Evolutionary conservation across 1,140 invertebrate genomes (phyloP).

Genomic region (Drosophila jambulina): DNA sequence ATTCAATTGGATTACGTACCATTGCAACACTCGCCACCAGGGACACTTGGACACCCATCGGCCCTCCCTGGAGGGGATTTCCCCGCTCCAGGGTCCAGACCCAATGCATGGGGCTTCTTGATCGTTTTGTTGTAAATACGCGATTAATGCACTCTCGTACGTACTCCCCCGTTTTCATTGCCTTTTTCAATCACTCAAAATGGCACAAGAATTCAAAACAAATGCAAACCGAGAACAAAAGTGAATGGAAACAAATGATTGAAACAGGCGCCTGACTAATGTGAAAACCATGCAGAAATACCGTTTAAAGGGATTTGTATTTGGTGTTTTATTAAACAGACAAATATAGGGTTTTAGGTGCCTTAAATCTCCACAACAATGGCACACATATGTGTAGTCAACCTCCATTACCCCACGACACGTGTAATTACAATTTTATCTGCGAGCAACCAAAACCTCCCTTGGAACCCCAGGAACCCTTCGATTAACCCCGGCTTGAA

Average conservation of each 20-base stretch:
- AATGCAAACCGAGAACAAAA: not conserved
- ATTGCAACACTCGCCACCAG: constrained; percentile 43
- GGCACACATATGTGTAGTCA: not conserved
- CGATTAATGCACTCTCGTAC: constrained; percentile 59
- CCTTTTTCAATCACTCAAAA: constrained; percentile 8
- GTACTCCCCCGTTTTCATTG: not conserved
- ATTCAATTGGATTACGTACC: constrained; percentile 77
- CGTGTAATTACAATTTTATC: constrained; percentile 5
- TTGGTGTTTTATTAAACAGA: not conserved
- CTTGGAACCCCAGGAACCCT: not conserved
- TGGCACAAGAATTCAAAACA: constrained; percentile 19
- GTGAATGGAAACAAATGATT: constrained; percentile 20
- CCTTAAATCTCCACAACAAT: no score
- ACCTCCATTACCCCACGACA: not conserved
- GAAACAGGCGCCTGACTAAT: constrained; percentile 1
- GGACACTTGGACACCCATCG: constrained; percentile 28
- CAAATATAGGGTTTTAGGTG: not conserved
- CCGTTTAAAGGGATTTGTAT: not conserved
- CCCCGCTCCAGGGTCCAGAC: not conserved
- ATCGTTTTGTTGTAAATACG: constrained; percentile 50
- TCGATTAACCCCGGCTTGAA: constrained; percentile 28
- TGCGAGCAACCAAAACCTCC: not conserved
- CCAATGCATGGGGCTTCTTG: constrained; percentile 55
- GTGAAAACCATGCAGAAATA: not conserved
- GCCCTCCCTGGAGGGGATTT: not conserved